phyloP scores from a whole-genome alignment of 2,797 vertebrate genomes.

The Caiman crocodilus region DNA sequence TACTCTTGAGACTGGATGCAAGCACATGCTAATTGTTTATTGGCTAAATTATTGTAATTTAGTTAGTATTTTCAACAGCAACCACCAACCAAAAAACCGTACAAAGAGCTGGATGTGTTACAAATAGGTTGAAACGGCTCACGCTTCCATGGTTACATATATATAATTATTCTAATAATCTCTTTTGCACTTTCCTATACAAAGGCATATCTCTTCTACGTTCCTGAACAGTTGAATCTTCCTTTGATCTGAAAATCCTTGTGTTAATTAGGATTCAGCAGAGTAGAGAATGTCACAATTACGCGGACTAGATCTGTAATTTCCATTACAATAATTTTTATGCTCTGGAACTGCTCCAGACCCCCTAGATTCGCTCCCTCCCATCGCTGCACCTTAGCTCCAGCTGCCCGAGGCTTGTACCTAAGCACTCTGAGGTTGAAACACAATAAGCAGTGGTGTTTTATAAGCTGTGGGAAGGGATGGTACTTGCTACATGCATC shows the following conservation, averaged over 20 bases:
- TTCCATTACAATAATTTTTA: neutral
- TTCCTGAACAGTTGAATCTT: neutral
- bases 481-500: neutral
- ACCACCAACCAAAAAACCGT: neutral
- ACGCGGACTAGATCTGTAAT: neutral
- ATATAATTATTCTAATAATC: neutral
- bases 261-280: neutral
- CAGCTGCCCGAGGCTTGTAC: neutral
- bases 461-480: neutral
- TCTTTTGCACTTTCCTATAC: neutral
- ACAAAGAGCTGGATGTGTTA: neutral
- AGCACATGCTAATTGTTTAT: conserved; percentile 5
- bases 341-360: neutral
- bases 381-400: neutral
- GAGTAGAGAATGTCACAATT: neutral
- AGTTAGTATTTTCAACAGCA: no score
- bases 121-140: neutral
- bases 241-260: neutral
- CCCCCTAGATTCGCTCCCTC: neutral
- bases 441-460: neutral
- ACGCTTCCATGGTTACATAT: no score
- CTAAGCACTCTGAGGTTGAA: neutral
- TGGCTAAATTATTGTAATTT: conserved; percentile 11
- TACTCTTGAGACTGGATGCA: neutral
- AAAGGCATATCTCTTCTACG: neutral